Conservation (phyloP, 1,140 invertebrate genomes). For the Anastrepha obliqua region DNA sequence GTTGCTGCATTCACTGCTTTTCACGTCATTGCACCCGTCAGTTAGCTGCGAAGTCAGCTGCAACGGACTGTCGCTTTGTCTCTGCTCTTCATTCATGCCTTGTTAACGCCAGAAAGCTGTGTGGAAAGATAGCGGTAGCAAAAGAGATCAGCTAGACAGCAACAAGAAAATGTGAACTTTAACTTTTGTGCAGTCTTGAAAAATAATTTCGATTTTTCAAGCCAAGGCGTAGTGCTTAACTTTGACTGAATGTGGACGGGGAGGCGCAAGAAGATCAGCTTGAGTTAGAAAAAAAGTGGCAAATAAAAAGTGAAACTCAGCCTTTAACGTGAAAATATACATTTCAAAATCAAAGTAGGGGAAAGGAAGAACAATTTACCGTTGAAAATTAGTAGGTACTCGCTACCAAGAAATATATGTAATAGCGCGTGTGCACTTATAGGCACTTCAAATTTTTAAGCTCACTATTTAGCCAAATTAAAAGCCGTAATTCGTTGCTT, state of each 20-base stretch:
- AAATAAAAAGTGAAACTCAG: slow-evolving; percentile 35
- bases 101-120: neutral
- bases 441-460: neutral
- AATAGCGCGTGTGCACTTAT: neutral
- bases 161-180: neutral
- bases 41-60: neutral
- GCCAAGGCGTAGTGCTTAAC: neutral
- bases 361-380: neutral
- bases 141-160: neutral
- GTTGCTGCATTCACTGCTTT: neutral
- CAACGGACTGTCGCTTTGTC: slow-evolving; percentile 26
- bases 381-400: neutral
- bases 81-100: slow-evolving; percentile 20
- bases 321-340: neutral
- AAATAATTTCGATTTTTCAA: slow-evolving; percentile 18
- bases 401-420: neutral
- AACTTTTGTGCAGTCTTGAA: slow-evolving; percentile 36
- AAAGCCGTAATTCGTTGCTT: too few species aligned
- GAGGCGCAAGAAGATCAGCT: too few species aligned
- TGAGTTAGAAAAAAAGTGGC: too few species aligned
- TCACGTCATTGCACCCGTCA: slow-evolving; percentile 27
- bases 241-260: neutral
- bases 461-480: neutral
- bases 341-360: neutral
- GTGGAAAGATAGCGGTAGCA: neutral